A percentile compares a stretch with the other conserved stretches of the same genome.
Conservation (phyloP, 2,797 vertebrate genomes). For the Trematomus bernacchii region DNA sequence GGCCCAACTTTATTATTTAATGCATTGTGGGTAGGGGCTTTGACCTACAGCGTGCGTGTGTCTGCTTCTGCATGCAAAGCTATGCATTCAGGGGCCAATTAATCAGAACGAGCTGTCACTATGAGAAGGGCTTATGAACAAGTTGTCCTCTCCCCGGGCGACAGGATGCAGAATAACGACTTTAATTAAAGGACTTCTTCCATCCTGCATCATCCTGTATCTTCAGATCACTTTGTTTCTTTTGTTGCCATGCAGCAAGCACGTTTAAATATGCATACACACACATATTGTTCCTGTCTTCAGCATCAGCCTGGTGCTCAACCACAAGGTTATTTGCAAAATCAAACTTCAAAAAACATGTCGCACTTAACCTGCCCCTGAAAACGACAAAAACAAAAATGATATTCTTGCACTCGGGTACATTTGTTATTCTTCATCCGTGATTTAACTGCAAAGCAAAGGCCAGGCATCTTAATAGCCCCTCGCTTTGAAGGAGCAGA, state of each 20-base stretch:
- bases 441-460: conserved; percentile 25
- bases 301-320: background rate
- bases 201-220: background rate
- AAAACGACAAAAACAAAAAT: conserved; percentile 27
- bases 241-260: conserved; percentile 10
- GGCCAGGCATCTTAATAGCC: conserved; percentile 6
- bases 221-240: conserved; percentile 12
- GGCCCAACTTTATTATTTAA: conserved; percentile 61
- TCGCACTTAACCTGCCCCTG: conserved; percentile 7
- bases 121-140: conserved; percentile 52
- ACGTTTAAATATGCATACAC: conserved; percentile 4
- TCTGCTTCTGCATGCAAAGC: conserved; percentile 44
- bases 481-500: background rate
- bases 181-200: conserved; percentile 52
- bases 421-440: conserved; percentile 27
- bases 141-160: conserved; percentile 49
- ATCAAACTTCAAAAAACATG: conserved; percentile 9
- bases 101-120: conserved; percentile 63
- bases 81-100: conserved; percentile 64
- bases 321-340: conserved; percentile 19
- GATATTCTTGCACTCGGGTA: background rate
- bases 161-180: conserved; percentile 49
- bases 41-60: conserved; percentile 34
- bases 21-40: conserved; percentile 31
- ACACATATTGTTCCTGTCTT: background rate